These are phyloP conservation scores for Latrodectus elegans DNA, from an alignment of 2,888 invertebrate species.

Conservation along the genomic window DNA sequence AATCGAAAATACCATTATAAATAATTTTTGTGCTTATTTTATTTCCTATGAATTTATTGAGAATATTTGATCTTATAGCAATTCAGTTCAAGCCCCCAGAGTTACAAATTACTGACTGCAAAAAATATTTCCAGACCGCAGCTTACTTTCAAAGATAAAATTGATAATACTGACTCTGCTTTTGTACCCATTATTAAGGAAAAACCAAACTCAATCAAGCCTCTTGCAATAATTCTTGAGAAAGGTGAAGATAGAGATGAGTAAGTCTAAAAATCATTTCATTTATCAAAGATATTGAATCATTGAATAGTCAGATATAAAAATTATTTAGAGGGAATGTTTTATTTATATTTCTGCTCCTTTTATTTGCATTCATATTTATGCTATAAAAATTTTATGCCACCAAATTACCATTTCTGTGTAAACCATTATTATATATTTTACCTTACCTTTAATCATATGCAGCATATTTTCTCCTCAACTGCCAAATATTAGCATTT, in stretches of 20 bases:
- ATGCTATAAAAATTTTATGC: too few relatives aligned
- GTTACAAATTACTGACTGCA: slow-evolving; percentile 74
- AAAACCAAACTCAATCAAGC: slow-evolving; percentile 91
- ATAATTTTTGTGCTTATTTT: too few relatives aligned
- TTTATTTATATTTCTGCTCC: too few relatives aligned
- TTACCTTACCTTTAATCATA: too few relatives aligned
- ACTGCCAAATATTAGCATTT: too few relatives aligned
- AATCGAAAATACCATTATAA: too few relatives aligned
- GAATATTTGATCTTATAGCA: slow-evolving; percentile 25
- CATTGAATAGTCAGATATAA: background rate
- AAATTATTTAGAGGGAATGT: too few relatives aligned
- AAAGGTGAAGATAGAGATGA: slow-evolving; percentile 79
- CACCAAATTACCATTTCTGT: too few relatives aligned
- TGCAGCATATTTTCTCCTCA: too few relatives aligned
- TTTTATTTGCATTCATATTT: too few relatives aligned
- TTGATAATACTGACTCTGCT: slow-evolving; percentile 86
- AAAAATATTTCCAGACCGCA: slow-evolving; percentile 82
- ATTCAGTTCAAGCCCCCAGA: slow-evolving; percentile 32
- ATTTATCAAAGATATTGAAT: background rate
- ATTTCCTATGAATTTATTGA: too few relatives aligned
- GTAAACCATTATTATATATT: too few relatives aligned
- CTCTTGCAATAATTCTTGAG: slow-evolving; percentile 84
- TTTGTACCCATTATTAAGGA: slow-evolving; percentile 89
- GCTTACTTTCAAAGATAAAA: slow-evolving; percentile 85
- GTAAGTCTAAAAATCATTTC: slow-evolving; percentile 50